Evolutionary conservation across 35 echinoderm and acorn worm species (phyloP), one percentile per base, ranked within the genome.

Genomic region (Eucidaris tribuloides): DNA sequence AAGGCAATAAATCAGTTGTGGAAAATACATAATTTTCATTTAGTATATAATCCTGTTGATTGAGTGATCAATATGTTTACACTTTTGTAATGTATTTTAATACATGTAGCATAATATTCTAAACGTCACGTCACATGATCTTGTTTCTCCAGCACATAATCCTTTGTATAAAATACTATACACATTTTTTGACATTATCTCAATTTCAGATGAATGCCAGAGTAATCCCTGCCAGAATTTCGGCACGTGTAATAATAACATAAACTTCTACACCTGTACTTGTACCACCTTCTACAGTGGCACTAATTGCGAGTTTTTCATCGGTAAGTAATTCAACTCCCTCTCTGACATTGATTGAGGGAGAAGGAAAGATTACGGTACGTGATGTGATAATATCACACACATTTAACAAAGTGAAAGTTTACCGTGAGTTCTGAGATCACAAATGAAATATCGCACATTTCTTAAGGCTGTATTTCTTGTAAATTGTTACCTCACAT

Each of bases 221-320:
- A 79, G 71, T 31, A 88, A 84, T 72, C 91, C 91, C 0, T 93
- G 91, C 58, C 46, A 40, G 2, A 93, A 88, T 84, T 84, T 68
- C 0, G 91, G 91, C 7, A 66, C 79, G 7, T 93, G 91, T 83
- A 3, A 37, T 15, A 80, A 93, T 52, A 57, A 79, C 35, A 25
- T 88, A 1, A 88, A 83, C 55, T 42, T 52, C 17, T 93, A 50
- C 56, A 87, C 91, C 7, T 93, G 91, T 58, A 22, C 3, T 3
- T 93, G 91, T 66, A 19, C 46, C 4, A 42, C 49, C 20, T 46
- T 46, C 29, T 93, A 46, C 58, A 20, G 34, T 15, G 91, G 91
- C 45, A 36, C 48, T n/a, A 52, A 52, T 52, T 52, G 48, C n/a
- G 9, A 52, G n/a, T 52, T 52, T n/a, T 11, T n/a, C 9, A 9